Conservation (phyloP, 2,888 invertebrate genomes). For the Theodoxus fluviatilis region DNA sequence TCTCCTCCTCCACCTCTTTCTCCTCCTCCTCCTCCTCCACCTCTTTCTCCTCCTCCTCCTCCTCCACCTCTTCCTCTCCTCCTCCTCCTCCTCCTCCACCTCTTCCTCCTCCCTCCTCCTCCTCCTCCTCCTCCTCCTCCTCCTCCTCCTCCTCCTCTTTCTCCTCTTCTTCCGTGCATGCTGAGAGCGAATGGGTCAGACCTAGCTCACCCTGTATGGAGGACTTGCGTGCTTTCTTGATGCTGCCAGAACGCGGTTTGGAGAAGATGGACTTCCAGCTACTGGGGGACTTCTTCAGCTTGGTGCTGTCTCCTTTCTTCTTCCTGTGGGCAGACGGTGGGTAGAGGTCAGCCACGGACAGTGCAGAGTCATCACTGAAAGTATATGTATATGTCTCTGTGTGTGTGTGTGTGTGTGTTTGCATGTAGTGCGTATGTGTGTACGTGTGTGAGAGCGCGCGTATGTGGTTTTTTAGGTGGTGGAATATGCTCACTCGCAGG, state of each 20-base stretch:
- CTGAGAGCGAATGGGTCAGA: background rate
- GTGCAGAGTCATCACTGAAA: no score
- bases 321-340: no score
- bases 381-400: no score
- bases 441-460: no score
- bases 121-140: background rate
- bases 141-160: background rate
- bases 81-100: background rate
- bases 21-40: background rate
- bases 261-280: slow-evolving; percentile 80
- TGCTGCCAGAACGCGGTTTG: slow-evolving; percentile 54
- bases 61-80: background rate
- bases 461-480: no score
- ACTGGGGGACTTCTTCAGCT: slow-evolving; percentile 50
- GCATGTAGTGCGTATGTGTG: no score
- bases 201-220: slow-evolving; percentile 43
- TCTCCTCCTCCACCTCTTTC: background rate
- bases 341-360: no score
- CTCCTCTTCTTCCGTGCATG: background rate
- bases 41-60: background rate
- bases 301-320: slow-evolving; percentile 32
- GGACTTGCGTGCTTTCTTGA: slow-evolving; percentile 58
- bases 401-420: no score
- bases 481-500: no score
- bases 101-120: background rate